These are phyloP conservation scores for Cyrtorhinus lividipennis DNA, from an alignment of 1,140 invertebrate genomes.

Conservation along the genomic window DNA sequence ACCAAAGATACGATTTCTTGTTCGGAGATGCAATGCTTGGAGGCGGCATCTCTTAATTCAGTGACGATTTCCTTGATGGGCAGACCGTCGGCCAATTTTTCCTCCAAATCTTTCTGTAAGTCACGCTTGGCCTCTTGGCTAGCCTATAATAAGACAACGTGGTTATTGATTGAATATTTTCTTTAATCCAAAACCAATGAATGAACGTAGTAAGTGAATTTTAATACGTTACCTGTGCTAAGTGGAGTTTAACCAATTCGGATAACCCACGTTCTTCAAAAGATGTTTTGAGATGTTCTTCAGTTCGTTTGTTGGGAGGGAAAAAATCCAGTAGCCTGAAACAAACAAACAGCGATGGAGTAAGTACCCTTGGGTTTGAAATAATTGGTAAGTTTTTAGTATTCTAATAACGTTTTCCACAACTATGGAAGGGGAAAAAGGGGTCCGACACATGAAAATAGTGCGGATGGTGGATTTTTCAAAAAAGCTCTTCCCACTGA, in stretches of 20 bases:
- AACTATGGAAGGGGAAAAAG: too few relatives aligned
- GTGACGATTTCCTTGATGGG: constrained; percentile 63
- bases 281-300: constrained; percentile 68
- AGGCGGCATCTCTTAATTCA: constrained; percentile 72
- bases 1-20: constrained; percentile 64
- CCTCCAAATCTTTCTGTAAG: constrained; percentile 55
- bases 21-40: constrained; percentile 66
- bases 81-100: constrained; percentile 69
- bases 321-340: constrained; percentile 79
- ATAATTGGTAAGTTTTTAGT: too few relatives aligned
- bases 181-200: neutral
- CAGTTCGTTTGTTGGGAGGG: constrained; percentile 79
- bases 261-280: constrained; percentile 73
- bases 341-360: too few relatives aligned
- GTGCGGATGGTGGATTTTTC: too few relatives aligned
- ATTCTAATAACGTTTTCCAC: too few relatives aligned
- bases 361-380: too few relatives aligned
- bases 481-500: too few relatives aligned
- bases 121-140: constrained; percentile 72
- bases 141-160: constrained; percentile 34
- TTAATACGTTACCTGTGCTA: constrained; percentile 44
- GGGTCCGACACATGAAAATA: too few relatives aligned
- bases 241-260: constrained; percentile 79
- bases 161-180: neutral
- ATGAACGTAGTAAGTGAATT: neutral